phyloP scores from a whole-genome alignment of 1,140 invertebrate genomes.

The Propsilocerus akamusi region DNA sequence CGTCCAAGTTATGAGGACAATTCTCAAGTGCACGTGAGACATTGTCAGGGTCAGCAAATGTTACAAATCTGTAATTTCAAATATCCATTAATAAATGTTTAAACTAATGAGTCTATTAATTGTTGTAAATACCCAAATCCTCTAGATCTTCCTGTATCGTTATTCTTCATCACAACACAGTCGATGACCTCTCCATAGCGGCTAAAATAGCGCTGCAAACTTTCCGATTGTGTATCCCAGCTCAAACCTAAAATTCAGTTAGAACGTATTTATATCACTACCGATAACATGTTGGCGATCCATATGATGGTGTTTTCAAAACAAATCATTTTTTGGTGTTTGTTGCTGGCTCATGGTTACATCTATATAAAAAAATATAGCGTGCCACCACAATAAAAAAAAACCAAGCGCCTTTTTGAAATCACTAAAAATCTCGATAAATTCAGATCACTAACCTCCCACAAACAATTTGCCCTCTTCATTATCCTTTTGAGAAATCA shows the following conservation, averaged over 20 bases:
- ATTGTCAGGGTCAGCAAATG: slow-evolving; percentile 74
- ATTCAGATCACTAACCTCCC: neutral
- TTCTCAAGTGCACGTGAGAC: slow-evolving; percentile 70
- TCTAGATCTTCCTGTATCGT: slow-evolving; percentile 75
- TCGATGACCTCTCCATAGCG: slow-evolving; percentile 88
- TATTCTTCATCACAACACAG: slow-evolving; percentile 93
- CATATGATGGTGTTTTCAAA: neutral
- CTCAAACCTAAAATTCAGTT: slow-evolving; percentile 41
- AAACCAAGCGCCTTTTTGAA: neutral
- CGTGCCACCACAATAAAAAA: neutral
- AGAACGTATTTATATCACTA: neutral
- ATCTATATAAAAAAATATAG: neutral
- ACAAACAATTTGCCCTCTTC: slow-evolving; percentile 2
- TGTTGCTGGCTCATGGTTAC: neutral
- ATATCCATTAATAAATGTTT: neutral
- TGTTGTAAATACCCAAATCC: slow-evolving; percentile 49
- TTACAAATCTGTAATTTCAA: slow-evolving; percentile 44
- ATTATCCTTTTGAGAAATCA: slow-evolving; percentile 3
- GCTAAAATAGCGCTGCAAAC: slow-evolving; percentile 72
- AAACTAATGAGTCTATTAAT: neutral
- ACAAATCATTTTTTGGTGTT: neutral
- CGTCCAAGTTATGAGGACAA: slow-evolving; percentile 75
- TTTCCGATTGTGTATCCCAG: slow-evolving; percentile 85
- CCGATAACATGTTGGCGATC: neutral
- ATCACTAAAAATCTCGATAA: neutral